A percentile compares a stretch with the other conserved stretches of the same genome.
These are phyloP conservation scores for Pyralis farinalis DNA, from an alignment of 2,888 invertebrate species.

Conservation along the genomic window DNA sequence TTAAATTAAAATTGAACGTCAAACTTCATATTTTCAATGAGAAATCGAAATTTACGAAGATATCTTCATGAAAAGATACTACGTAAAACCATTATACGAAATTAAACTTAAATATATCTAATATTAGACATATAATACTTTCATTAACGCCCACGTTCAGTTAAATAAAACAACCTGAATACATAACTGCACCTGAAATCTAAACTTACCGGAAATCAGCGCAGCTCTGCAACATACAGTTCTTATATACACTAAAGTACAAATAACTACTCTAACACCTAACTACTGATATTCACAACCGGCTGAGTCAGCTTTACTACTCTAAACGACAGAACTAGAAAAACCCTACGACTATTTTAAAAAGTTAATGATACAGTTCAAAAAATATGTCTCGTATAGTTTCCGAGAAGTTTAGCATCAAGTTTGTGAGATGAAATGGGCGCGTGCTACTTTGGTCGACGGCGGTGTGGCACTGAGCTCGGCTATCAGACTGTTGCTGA, in stretches of 20 bases:
- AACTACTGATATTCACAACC: constrained; percentile 38
- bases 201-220: neutral
- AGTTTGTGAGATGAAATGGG: constrained; percentile 26
- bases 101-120: too few relatives aligned
- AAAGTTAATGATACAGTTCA: neutral
- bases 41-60: too few relatives aligned
- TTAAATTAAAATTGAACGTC: too few relatives aligned
- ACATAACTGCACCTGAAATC: too few relatives aligned
- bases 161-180: too few relatives aligned
- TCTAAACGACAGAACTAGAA: constrained; percentile 19
- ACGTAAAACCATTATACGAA: too few relatives aligned
- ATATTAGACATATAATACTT: too few relatives aligned
- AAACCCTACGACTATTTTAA: constrained; percentile 1
- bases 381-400: neutral
- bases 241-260: constrained; percentile 17
- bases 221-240: constrained; percentile 10
- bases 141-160: too few relatives aligned
- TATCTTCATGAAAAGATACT: too few relatives aligned
- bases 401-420: constrained; percentile 17
- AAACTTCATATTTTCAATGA: too few relatives aligned
- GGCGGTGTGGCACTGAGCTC: constrained; percentile 60
- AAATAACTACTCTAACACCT: constrained; percentile 11
- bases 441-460: constrained; percentile 60
- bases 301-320: constrained; percentile 42
- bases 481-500: constrained; percentile 61